Evolutionary conservation across 2,888 invertebrate genomes (phyloP).

Genomic region (Trypoxylon attenuatum): DNA sequence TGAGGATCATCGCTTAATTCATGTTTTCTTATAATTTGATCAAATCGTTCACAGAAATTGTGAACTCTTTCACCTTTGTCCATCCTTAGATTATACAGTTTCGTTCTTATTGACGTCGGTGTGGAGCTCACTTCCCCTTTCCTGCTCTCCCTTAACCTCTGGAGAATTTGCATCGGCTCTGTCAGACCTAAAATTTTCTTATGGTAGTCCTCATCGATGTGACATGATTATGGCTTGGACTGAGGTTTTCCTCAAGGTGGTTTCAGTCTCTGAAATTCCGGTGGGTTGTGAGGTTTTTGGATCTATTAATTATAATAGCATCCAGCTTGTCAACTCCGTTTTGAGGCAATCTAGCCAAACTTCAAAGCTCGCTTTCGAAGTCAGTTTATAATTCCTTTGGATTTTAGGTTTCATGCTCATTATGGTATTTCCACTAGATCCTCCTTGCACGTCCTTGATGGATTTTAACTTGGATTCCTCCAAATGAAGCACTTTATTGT

Average conservation of each 20-base stretch:
- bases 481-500: no score
- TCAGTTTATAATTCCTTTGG: background rate
- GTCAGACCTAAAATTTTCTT: background rate
- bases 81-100: background rate
- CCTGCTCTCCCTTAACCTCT: background rate
- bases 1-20: background rate
- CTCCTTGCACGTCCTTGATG: no score
- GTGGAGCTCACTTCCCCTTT: background rate
- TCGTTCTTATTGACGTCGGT: background rate
- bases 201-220: background rate
- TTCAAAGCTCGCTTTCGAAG: background rate
- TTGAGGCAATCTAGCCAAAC: background rate
- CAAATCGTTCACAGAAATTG: background rate
- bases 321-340: background rate
- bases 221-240: background rate
- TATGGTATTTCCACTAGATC: no score
- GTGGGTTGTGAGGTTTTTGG: background rate
- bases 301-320: background rate
- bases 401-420: background rate
- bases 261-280: background rate
- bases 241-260: background rate
- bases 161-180: background rate
- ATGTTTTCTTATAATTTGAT: background rate
- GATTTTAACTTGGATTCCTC: no score
- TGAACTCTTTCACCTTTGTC: background rate